Percentiles rank a stretch among this genome's conserved stretches.
These are phyloP conservation scores for Falco rusticolus DNA, from an alignment of 2,797 vertebrate genomes.

Conservation along the genomic window DNA sequence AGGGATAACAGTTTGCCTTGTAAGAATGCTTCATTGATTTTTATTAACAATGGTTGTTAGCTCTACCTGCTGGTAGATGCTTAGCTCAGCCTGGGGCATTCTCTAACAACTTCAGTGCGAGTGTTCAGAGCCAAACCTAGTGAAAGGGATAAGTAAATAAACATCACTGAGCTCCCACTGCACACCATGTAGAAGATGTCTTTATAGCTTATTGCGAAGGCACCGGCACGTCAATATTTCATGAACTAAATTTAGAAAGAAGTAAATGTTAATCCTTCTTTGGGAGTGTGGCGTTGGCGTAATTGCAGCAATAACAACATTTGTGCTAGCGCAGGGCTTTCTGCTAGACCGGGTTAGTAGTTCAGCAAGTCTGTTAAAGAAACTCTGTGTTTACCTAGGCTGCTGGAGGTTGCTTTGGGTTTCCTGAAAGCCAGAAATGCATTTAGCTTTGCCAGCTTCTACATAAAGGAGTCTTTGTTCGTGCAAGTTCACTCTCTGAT, in stretches of 20 bases:
- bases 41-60: conserved; percentile 4
- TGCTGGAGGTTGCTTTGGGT: neutral
- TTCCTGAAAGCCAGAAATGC: neutral
- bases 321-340: neutral
- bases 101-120: neutral
- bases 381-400: neutral
- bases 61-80: conserved; percentile 46
- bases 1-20: conserved; percentile 11
- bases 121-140: neutral
- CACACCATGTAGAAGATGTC: neutral
- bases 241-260: neutral
- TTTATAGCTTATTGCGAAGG: neutral
- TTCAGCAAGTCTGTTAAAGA: neutral
- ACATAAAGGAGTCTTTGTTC: neutral
- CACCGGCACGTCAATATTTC: neutral
- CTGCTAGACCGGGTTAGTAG: neutral
- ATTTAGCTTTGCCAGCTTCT: neutral
- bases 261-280: neutral
- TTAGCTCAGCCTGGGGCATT: neutral
- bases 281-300: neutral
- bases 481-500: neutral
- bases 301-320: neutral
- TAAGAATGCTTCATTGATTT: conserved; percentile 9
- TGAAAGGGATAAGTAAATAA: neutral
- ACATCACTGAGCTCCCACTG: neutral